Evolutionary conservation across 2,797 vertebrate species (phyloP).

Genomic region (Psittacula echo): DNA sequence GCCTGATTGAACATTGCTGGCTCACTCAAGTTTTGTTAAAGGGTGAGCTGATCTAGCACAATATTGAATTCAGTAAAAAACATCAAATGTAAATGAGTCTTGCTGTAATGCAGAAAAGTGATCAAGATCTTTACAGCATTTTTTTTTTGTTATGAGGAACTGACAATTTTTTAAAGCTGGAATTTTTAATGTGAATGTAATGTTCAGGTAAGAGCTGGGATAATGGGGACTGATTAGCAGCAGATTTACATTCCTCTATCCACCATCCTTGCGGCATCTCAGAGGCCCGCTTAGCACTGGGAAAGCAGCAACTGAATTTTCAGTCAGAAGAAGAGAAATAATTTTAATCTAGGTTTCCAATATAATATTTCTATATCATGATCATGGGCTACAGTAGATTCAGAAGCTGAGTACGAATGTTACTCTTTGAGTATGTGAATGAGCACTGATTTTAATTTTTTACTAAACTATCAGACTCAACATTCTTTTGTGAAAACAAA

Average conservation of each 20-base stretch:
- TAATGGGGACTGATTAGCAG: background rate
- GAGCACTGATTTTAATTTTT: background rate
- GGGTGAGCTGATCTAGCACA: background rate
- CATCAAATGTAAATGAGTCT: background rate
- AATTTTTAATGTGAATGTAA: background rate
- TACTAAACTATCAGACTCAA: background rate
- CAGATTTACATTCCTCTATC: background rate
- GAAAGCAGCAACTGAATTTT: background rate
- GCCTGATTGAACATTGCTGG: background rate
- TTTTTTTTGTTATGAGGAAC: background rate
- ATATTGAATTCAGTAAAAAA: background rate
- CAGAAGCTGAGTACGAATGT: background rate
- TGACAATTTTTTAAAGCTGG: background rate
- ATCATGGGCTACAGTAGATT: background rate
- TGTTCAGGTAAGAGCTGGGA: background rate
- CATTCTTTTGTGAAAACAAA: background rate
- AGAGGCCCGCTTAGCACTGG: background rate
- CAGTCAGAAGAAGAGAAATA: background rate
- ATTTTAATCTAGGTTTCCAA: background rate
- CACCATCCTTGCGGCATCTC: background rate
- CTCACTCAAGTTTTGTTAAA: background rate
- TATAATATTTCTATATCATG: background rate
- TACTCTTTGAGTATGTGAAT: background rate
- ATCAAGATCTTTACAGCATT: background rate
- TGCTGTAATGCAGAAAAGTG: background rate